Percentiles rank a stretch among this genome's conserved stretches.
Conservation (phyloP, 2,888 invertebrate genomes). For the Pollenia labialis region DNA sequence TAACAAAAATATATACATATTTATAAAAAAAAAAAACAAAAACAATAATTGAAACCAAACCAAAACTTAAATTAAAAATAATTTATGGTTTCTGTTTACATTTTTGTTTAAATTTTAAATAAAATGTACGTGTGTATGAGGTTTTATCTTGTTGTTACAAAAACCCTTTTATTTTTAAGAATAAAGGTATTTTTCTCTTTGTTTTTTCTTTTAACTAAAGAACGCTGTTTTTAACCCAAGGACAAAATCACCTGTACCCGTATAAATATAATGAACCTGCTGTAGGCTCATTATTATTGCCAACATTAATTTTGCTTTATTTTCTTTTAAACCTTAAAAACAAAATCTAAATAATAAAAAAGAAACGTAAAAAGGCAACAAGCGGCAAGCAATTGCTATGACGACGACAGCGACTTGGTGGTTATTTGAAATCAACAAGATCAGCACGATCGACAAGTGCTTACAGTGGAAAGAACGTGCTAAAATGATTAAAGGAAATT, state of each 20-base stretch:
- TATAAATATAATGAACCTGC: constrained; percentile 83
- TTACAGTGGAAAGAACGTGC: constrained; percentile 47
- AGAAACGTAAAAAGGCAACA: constrained; percentile 70
- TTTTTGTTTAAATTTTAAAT: constrained; percentile 46
- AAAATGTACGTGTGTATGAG: background rate
- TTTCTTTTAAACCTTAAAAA: constrained; percentile 66
- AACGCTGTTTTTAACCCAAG: constrained; percentile 74
- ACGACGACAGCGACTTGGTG: constrained; percentile 54
- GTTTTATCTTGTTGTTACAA: constrained; percentile 21
- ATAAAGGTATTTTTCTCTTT: constrained; percentile 14
- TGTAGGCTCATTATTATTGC: constrained; percentile 79
- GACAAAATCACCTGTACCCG: constrained; percentile 83
- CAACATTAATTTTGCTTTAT: constrained; percentile 77
- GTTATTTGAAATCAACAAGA: constrained; percentile 78
- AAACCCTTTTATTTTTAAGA: constrained; percentile 47
- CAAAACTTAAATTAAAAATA: constrained; percentile 59
- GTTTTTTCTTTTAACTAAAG: constrained; percentile 24
- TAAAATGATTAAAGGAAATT: background rate
- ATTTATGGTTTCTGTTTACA: constrained; percentile 67
- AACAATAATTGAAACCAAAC: background rate
- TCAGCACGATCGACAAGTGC: constrained; percentile 78
- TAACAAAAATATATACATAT: constrained; percentile 17
- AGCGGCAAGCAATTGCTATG: constrained; percentile 46
- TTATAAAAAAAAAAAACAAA: constrained; percentile 5
- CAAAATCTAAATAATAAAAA: constrained; percentile 71